Conservation (phyloP, 1,140 invertebrate genomes). For the Apis laboriosa region DNA sequence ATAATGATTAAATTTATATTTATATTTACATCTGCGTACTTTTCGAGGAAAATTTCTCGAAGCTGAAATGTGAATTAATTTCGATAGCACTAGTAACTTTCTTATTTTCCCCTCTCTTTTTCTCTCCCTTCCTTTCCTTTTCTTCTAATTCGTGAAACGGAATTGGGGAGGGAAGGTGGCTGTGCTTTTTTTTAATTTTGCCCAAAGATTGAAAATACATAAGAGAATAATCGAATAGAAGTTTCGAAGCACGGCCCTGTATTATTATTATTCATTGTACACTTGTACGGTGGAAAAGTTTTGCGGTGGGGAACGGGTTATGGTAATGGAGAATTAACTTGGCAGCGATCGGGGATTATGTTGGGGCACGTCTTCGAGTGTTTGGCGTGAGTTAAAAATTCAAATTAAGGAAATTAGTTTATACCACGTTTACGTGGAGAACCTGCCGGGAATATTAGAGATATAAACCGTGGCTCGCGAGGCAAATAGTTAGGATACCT, state of each 20-base stretch:
- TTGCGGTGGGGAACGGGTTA: neutral
- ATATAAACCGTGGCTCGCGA: too few species aligned
- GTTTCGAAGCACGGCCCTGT: neutral
- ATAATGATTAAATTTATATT: too few species aligned
- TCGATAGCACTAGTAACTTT: neutral
- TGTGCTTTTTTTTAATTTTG: neutral
- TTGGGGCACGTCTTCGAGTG: neutral
- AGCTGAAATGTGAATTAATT: too few species aligned
- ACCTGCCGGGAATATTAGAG: too few species aligned
- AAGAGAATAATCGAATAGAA: neutral
- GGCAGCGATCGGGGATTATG: neutral
- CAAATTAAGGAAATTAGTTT: conserved; percentile 7
- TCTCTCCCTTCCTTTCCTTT: neutral
- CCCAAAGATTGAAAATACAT: neutral
- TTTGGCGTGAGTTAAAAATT: neutral
- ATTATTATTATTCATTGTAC: neutral
- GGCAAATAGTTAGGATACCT: too few species aligned
- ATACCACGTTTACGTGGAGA: too few species aligned
- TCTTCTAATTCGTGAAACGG: neutral
- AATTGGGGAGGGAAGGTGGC: neutral
- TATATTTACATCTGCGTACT: too few species aligned
- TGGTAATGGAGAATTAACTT: neutral
- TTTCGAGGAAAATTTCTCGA: too few species aligned
- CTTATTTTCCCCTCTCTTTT: too few species aligned
- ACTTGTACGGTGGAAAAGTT: neutral